Conservation (phyloP, 2,113 vertebrate species). For the Pangasianodon hypophthalmus region DNA sequence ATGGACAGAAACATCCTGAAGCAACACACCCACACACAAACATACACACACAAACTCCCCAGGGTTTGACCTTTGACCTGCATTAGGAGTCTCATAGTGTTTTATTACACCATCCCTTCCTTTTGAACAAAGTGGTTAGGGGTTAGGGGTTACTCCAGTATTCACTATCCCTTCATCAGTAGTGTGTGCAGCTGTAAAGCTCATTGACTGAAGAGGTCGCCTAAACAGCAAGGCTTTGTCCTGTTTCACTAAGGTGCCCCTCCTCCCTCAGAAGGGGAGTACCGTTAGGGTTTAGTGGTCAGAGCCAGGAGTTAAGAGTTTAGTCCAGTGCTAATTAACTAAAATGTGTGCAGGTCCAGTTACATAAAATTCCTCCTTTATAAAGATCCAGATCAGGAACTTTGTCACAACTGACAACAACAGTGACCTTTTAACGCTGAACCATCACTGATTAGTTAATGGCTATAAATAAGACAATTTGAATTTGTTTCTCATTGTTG, state of each 20-base stretch:
- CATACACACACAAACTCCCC: not conserved
- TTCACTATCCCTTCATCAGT: not conserved
- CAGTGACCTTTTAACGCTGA: not conserved
- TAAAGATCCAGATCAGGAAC: not conserved
- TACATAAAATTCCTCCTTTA: not conserved
- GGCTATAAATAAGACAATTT: not conserved
- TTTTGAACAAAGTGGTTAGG: not conserved
- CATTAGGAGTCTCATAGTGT: not conserved
- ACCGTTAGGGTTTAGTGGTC: not conserved
- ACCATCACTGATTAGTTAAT: not conserved
- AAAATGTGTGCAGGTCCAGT: not conserved
- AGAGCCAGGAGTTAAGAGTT: not conserved
- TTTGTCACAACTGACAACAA: too few relatives aligned
- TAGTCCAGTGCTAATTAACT: not conserved
- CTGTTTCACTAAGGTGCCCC: not conserved
- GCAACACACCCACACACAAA: conserved; percentile 54
- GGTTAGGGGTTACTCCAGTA: not conserved
- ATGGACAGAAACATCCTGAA: conserved; percentile 60
- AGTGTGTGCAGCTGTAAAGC: not conserved
- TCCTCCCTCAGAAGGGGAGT: not conserved
- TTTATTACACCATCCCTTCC: not conserved
- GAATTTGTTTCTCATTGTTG: not conserved
- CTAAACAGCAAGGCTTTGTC: not conserved
- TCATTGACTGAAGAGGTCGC: not conserved
- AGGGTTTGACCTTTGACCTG: conserved; percentile 51